A percentile compares a stretch with the other conserved stretches of the same genome.
These are phyloP conservation scores for Gadopsis bispinosus DNA, from an alignment of 2,797 vertebrate genomes.

Conservation along the genomic window DNA sequence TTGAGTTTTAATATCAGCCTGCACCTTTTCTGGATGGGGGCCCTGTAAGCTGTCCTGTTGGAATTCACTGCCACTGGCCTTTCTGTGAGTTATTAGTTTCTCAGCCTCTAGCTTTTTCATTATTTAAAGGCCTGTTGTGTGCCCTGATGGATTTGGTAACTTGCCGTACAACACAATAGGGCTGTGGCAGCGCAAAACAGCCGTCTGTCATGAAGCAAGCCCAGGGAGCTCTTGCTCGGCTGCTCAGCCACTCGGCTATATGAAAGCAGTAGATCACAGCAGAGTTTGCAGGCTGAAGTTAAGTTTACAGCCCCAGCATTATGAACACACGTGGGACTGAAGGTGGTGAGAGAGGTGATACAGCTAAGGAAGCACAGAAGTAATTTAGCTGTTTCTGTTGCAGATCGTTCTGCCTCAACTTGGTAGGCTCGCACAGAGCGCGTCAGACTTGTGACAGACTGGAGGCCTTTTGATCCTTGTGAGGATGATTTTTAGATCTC, in stretches of 20 bases:
- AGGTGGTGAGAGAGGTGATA: conserved; percentile 22
- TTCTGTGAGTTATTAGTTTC: conserved; percentile 63
- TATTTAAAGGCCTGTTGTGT: conserved; percentile 67
- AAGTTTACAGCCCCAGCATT: neutral
- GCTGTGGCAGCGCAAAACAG: conserved; percentile 33
- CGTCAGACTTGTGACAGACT: conserved; percentile 23
- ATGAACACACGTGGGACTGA: conserved; percentile 31
- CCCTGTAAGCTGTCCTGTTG: conserved; percentile 52
- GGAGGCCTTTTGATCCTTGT: conserved; percentile 20
- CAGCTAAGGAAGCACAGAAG: conserved; percentile 3
- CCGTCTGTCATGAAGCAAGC: conserved; percentile 42
- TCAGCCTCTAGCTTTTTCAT: conserved; percentile 61
- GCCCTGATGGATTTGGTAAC: conserved; percentile 67
- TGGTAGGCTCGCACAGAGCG: conserved; percentile 22
- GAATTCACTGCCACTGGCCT: conserved; percentile 51
- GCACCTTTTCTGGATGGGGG: conserved; percentile 44
- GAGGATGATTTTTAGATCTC: conserved; percentile 34
- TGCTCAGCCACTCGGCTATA: conserved; percentile 29
- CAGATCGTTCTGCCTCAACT: conserved; percentile 9
- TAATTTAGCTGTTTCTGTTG: conserved; percentile 38
- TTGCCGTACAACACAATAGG: conserved; percentile 53
- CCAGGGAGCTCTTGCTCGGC: conserved; percentile 20
- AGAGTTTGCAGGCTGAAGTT: conserved; percentile 26
- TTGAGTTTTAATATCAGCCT: conserved; percentile 55
- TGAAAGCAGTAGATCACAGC: conserved; percentile 47